Percentiles rank a stretch among this genome's conserved stretches.
Evolutionary conservation across 2,797 vertebrate species (phyloP).

Genomic region (Linurgus olivaceus): DNA sequence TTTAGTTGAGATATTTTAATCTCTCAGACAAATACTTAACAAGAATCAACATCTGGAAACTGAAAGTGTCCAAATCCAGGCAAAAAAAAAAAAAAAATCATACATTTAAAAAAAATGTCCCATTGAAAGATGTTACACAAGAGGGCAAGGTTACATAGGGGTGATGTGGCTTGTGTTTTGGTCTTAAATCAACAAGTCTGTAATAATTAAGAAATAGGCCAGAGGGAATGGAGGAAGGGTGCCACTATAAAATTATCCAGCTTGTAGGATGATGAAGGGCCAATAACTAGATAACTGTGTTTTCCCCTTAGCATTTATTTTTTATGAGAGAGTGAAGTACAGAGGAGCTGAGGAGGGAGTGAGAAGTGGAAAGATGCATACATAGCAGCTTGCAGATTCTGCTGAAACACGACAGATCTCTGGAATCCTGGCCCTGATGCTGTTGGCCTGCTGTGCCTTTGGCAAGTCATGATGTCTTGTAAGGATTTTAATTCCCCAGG

Average conservation of each 20-base stretch:
- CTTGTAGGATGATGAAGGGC: not conserved
- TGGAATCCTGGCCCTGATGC: not conserved
- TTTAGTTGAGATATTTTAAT: not conserved
- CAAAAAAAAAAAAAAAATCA: not conserved
- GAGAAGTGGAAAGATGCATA: not conserved
- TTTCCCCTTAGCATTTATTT: not conserved
- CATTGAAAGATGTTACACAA: not conserved
- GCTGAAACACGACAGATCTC: not conserved
- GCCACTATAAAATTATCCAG: not conserved
- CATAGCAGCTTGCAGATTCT: not conserved
- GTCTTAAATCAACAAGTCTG: not conserved
- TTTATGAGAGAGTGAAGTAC: not conserved
- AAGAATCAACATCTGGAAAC: not conserved
- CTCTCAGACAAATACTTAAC: not conserved
- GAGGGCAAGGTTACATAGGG: not conserved
- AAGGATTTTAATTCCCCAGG: slow-evolving; percentile 1
- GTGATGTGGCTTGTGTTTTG: not conserved
- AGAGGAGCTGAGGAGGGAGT: not conserved
- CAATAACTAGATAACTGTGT: not conserved
- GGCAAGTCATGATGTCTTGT: not conserved
- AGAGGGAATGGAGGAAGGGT: not conserved
- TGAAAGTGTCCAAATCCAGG: not conserved
- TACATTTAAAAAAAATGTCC: not conserved
- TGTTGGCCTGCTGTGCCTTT: slow-evolving; percentile 16
- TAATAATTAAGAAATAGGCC: not conserved